phyloP scores from a whole-genome alignment of 2,113 vertebrate species.

The Vimba vimba region DNA sequence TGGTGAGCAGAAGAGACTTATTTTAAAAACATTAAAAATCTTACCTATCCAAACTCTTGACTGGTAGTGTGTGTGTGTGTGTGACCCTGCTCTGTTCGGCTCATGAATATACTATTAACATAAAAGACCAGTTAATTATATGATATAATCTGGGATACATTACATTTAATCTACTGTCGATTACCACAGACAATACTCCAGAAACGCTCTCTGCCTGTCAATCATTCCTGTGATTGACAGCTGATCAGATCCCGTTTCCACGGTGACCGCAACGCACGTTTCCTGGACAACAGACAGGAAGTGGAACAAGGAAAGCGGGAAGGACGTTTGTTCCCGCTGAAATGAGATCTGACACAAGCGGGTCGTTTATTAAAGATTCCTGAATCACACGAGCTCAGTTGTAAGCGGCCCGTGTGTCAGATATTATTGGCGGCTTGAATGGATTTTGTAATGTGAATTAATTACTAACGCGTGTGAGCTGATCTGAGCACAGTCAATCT shows the following conservation, averaged over 20 bases:
- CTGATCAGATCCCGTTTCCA: slow-evolving; percentile 53
- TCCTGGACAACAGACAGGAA: background rate
- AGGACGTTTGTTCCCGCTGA: too few relatives aligned
- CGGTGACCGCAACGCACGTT: slow-evolving; percentile 68
- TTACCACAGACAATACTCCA: too few relatives aligned
- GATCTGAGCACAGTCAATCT: background rate
- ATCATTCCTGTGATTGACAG: slow-evolving; percentile 56
- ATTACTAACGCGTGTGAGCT: background rate
- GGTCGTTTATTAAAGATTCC: background rate
- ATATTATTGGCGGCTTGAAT: background rate
- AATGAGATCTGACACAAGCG: background rate
- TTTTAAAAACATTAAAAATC: too few relatives aligned
- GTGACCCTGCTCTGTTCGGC: too few relatives aligned
- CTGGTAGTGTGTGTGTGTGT: too few relatives aligned
- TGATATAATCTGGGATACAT: too few relatives aligned
- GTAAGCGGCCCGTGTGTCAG: background rate
- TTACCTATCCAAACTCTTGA: too few relatives aligned
- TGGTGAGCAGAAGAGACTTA: too few relatives aligned
- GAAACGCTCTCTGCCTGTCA: background rate
- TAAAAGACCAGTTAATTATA: background rate
- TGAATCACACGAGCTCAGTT: background rate
- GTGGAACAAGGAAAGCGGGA: background rate
- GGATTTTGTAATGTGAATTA: background rate
- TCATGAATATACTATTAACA: background rate
- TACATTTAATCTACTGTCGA: too few relatives aligned